Percentiles rank a stretch among this genome's conserved stretches.
Conservation (phyloP, 2,113 vertebrate genomes). For the Sylvietta virens region DNA sequence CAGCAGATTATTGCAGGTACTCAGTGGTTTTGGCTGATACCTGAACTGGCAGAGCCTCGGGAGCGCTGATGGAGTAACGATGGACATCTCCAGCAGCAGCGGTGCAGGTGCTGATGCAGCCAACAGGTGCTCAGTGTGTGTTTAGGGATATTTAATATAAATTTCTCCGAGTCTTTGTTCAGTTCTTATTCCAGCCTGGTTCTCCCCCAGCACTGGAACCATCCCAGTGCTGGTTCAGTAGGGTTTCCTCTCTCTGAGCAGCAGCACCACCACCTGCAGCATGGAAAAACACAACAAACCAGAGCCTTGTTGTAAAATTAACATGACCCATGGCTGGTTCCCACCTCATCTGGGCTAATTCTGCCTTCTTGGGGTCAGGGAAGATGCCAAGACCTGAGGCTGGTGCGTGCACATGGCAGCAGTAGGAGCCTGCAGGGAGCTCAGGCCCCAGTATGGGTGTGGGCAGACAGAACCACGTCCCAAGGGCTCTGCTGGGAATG, state of each 20-base stretch:
- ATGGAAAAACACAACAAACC: not conserved
- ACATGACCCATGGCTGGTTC: not conserved
- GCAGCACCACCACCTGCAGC: not conserved
- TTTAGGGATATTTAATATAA: not conserved
- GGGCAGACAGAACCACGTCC: not conserved
- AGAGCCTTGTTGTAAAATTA: not conserved
- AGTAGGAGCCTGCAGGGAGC: not conserved
- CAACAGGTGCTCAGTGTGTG: conserved; percentile 2
- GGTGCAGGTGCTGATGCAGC: conserved; percentile 28
- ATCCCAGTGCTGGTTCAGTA: not conserved
- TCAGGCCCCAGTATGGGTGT: rapidly evolving
- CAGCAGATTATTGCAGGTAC: conserved; percentile 8
- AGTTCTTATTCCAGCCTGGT: not conserved
- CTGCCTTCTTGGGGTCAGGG: not conserved
- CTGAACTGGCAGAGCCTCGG: not conserved
- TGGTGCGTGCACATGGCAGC: rapidly evolving
- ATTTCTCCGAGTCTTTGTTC: not conserved
- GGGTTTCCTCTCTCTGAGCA: not conserved
- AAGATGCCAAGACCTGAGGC: not conserved
- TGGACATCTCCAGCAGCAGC: not conserved
- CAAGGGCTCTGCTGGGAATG: not conserved
- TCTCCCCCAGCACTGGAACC: not conserved
- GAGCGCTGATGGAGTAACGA: not conserved
- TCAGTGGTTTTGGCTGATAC: not conserved
- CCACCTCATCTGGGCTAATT: not conserved